A percentile compares a stretch with the other conserved stretches of the same genome.
These are phyloP conservation scores for Sander vitreus DNA, from an alignment of 2,113 vertebrate species.

Conservation along the genomic window DNA sequence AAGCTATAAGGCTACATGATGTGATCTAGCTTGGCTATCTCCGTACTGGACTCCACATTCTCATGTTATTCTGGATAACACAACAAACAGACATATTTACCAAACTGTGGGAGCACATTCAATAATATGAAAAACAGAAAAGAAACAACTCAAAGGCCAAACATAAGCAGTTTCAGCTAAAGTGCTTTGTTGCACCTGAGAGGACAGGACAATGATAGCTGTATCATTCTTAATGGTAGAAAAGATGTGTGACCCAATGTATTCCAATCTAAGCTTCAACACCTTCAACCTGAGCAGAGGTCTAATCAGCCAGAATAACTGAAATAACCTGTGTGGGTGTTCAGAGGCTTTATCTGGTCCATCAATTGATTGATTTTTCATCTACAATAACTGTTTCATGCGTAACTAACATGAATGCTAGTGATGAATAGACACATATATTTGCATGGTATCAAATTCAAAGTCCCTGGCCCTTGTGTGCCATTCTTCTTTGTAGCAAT, in stretches of 20 bases:
- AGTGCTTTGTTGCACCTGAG: too few species aligned
- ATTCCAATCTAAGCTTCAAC: too few species aligned
- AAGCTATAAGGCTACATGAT: neutral
- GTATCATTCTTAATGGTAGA: too few species aligned
- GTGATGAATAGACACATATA: neutral
- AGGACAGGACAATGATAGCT: too few species aligned
- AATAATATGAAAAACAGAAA: neutral
- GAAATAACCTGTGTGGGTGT: too few species aligned
- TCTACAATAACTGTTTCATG: neutral
- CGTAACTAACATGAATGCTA: neutral
- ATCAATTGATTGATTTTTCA: neutral
- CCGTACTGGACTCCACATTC: neutral
- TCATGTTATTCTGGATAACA: neutral
- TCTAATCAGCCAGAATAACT: too few species aligned
- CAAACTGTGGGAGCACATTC: too few species aligned
- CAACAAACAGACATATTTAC: neutral
- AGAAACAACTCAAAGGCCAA: too few species aligned
- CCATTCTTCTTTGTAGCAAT: constrained; percentile 70
- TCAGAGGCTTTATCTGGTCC: neutral
- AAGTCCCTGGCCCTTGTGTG: constrained; percentile 17
- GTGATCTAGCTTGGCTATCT: neutral
- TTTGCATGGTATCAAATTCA: neutral
- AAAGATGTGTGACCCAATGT: too few species aligned
- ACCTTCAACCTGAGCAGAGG: too few species aligned
- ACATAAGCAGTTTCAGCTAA: too few species aligned